A percentile compares a stretch with the other conserved stretches of the same genome.
phyloP scores from a whole-genome alignment of 2,888 invertebrate species.

The Crematogaster levior region DNA sequence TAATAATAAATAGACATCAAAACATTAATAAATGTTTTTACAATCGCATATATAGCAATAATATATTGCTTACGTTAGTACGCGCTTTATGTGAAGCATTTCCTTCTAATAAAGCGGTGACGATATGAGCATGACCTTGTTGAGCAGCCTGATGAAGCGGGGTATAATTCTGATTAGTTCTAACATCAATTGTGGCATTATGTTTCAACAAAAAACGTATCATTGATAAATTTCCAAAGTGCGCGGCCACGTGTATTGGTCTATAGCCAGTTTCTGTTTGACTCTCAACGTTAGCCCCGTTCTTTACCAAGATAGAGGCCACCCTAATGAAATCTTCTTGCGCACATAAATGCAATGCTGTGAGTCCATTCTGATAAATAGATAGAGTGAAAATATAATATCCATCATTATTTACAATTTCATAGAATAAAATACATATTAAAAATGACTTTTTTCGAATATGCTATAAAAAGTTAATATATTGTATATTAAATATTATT shows the following conservation, averaged over 20 bases:
- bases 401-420: background rate
- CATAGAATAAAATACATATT: background rate
- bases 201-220: conserved; percentile 95
- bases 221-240: conserved; percentile 97
- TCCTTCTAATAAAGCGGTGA: conserved; percentile 95
- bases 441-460: background rate
- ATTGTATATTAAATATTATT: background rate
- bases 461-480: background rate
- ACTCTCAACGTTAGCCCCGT: conserved; percentile 91
- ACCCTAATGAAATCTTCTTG: conserved; percentile 97
- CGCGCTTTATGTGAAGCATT: conserved; percentile 97
- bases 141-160: conserved; percentile 99
- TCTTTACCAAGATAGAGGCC: conserved; percentile 92
- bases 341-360: conserved; percentile 97
- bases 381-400: background rate
- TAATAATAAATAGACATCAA: background rate
- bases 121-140: conserved; percentile 98
- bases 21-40: background rate
- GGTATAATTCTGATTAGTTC: conserved; percentile 91
- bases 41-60: background rate
- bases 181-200: conserved; percentile 94
- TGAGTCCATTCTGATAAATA: conserved; percentile 92
- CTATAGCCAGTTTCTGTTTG: conserved; percentile 96
- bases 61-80: conserved; percentile 92
- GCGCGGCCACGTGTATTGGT: conserved; percentile 98